Evolutionary conservation across 2,797 vertebrate genomes (phyloP), one percentile per base, ranked within the genome.

Genomic region (Phrynocephalus guinanensis): DNA sequence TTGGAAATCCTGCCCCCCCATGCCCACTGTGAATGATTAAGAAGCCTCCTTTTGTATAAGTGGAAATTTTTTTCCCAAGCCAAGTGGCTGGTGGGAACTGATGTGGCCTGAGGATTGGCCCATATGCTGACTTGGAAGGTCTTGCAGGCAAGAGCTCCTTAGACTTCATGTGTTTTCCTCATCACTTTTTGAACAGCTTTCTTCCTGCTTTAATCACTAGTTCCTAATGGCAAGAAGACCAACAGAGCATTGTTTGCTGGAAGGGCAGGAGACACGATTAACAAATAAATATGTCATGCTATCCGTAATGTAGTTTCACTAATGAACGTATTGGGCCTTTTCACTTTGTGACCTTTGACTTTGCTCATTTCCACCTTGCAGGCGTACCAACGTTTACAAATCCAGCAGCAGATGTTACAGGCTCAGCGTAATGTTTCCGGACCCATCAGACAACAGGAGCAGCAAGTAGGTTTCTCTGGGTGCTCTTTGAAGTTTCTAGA

Each of bases 381-480:
- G 99, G 98, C 98, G 1, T 99, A 99, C 98, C 99, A 99, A 97
- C 98, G 99, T 99, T 99, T 99, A 98, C 99, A 99, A 96, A 98
- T 99, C 98, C 99, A 99, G 98, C 99, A 99, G 97, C 99, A 99
- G 98, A 98, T 99, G 99, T 97, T 99, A 98, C 99, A 99, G 98
- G 98, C 98, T 97, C 99, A 99, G 97, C 99, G 99, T 94, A 99
- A 98, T 88, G 98, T 99, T 96, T 99, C 99, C 94, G 99, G 99
- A 96, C 98, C 99, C 96, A 98, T 99, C 97, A 98, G 99, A 97
- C 99, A 99, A 96, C 99, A 99, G 98, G 99, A 99, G 98, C 99
- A 99, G 98, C 99, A 99, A 98, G 99, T 99, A 97, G 94, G 98
- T 97, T 44, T 44, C 38, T 44, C 38, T 44, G 38, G 38, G 38